Evolutionary conservation across 2,797 vertebrate species (phyloP).

Genomic region (Eulemur coronatus): DNA sequence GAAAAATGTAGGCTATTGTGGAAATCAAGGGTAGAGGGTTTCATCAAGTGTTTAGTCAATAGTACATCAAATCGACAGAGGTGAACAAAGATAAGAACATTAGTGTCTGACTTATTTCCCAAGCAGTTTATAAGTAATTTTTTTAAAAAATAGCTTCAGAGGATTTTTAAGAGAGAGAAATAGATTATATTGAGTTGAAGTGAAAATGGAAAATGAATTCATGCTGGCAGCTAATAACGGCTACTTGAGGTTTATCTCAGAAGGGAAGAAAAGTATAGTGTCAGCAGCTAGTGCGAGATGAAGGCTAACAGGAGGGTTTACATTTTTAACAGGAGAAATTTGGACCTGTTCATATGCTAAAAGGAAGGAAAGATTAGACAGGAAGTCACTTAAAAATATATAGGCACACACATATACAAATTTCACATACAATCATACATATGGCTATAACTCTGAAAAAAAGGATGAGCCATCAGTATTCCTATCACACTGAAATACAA

Average conservation of each 20-base stretch:
- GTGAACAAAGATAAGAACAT: background rate
- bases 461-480: background rate
- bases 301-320: background rate
- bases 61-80: background rate
- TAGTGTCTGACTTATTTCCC: background rate
- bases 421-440: background rate
- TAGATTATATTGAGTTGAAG: background rate
- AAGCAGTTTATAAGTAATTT: background rate
- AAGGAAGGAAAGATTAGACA: background rate
- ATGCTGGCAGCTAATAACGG: background rate
- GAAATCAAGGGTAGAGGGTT: background rate
- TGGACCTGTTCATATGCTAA: background rate
- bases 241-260: background rate
- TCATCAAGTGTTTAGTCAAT: background rate
- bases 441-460: background rate
- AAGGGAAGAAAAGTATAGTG: background rate
- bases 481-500: background rate
- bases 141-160: background rate
- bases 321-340: background rate
- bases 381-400: background rate
- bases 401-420: background rate
- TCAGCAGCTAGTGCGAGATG: background rate
- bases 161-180: background rate
- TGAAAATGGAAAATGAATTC: slow-evolving; percentile 30
- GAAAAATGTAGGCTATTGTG: background rate